phyloP scores from a whole-genome alignment of 2,113 vertebrate species.

The Esox niger region DNA sequence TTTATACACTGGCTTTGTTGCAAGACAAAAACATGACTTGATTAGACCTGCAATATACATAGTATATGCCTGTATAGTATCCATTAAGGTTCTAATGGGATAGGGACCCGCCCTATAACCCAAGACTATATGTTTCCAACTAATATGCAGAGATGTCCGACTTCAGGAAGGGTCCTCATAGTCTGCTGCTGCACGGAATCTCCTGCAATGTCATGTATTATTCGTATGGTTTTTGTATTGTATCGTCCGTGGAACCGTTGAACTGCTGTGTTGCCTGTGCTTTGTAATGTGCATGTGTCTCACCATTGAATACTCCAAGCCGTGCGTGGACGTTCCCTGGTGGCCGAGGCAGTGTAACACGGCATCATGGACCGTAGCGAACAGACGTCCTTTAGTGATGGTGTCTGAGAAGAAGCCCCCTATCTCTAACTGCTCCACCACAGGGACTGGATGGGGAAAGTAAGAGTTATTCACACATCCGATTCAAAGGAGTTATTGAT shows the following conservation, averaged over 20 bases:
- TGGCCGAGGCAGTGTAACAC: conserved; percentile 70
- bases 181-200: conserved; percentile 47
- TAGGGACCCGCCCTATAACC: too few relatives aligned
- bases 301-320: conserved; percentile 52
- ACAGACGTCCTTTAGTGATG: conserved; percentile 83
- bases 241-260: not conserved
- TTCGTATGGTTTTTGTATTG: not conserved
- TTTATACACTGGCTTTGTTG: too few relatives aligned
- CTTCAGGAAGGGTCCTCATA: conserved; percentile 38
- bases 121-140: too few relatives aligned
- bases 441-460: conserved; percentile 60
- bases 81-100: too few relatives aligned
- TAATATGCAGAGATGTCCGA: too few relatives aligned
- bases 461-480: not conserved
- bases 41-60: too few relatives aligned
- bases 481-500: not conserved
- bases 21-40: too few relatives aligned
- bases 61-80: too few relatives aligned
- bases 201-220: conserved; percentile 62
- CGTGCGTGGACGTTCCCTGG: conserved; percentile 38
- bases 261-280: not conserved
- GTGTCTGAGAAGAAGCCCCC: conserved; percentile 82
- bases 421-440: conserved; percentile 81
- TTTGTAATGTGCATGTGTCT: conserved; percentile 24
- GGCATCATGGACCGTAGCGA: conserved; percentile 83